phyloP scores from a whole-genome alignment of 2,797 vertebrate species.

The Anguilla anguilla region DNA sequence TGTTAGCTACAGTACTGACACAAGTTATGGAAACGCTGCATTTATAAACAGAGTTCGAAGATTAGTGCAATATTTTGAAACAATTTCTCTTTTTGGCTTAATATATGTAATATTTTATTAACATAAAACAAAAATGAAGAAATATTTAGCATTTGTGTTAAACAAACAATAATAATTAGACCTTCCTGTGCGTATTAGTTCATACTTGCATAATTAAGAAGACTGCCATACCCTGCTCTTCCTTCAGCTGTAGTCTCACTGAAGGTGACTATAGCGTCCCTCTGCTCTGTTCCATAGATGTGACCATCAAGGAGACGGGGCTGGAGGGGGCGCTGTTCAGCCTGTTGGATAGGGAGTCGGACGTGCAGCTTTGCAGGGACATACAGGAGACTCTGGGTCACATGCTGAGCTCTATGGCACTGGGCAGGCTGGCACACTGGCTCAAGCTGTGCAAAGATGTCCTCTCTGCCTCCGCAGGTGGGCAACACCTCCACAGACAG shows the following conservation, averaged over 20 bases:
- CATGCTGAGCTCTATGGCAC: slow-evolving; percentile 83
- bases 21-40: no score
- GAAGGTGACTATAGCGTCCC: not conserved
- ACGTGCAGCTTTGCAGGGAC: slow-evolving; percentile 78
- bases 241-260: not conserved
- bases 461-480: slow-evolving; percentile 85
- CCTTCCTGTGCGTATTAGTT: no score
- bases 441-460: slow-evolving; percentile 93
- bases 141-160: no score
- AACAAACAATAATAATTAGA: no score
- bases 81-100: no score
- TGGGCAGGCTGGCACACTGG: slow-evolving; percentile 86
- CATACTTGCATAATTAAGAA: not conserved
- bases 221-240: not conserved
- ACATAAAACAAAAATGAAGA: no score
- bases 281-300: slow-evolving; percentile 66
- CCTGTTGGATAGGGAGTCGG: slow-evolving; percentile 85
- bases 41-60: no score
- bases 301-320: slow-evolving; percentile 87
- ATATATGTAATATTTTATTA: no score
- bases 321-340: slow-evolving; percentile 88
- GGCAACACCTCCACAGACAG: not conserved
- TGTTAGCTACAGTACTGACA: no score
- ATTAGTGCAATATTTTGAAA: no score
- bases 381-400: slow-evolving; percentile 86